These are phyloP conservation scores for Drosophila dives DNA, from an alignment of 2,888 invertebrate species.

Conservation along the genomic window DNA sequence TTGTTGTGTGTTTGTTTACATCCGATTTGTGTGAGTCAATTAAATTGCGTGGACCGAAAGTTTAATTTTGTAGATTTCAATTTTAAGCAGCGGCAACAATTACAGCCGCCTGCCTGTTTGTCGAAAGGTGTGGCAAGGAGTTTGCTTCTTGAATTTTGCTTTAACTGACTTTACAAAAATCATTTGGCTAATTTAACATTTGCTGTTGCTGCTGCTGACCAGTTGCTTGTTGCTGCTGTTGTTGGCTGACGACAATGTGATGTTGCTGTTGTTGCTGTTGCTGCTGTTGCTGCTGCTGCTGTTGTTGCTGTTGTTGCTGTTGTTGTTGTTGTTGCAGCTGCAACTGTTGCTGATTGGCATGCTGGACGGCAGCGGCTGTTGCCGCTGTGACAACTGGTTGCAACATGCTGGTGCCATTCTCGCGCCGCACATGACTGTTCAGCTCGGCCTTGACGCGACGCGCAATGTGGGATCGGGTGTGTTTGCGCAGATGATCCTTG, in stretches of 20 bases:
- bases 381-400: conserved; percentile 82
- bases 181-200: conserved; percentile 84
- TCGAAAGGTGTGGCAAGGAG: conserved; percentile 20
- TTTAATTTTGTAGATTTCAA: conserved; percentile 24
- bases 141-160: conserved; percentile 63
- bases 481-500: conserved; percentile 93
- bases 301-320: conserved; percentile 74
- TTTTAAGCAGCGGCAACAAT: conserved; percentile 16
- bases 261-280: conserved; percentile 73
- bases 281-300: conserved; percentile 70
- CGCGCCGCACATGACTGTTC: conserved; percentile 84
- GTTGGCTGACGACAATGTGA: conserved; percentile 76
- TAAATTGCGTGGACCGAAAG: conserved; percentile 71
- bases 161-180: conserved; percentile 84
- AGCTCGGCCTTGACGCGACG: conserved; percentile 91
- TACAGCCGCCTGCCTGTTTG: conserved; percentile 17
- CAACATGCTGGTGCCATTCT: conserved; percentile 83
- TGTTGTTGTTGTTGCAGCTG: conserved; percentile 85
- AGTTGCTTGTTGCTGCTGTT: conserved; percentile 73
- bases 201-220: conserved; percentile 81
- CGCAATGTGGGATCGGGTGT: conserved; percentile 93
- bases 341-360: conserved; percentile 85
- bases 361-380: conserved; percentile 78
- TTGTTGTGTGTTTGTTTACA: conserved; percentile 11
- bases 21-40: conserved; percentile 76